phyloP scores from a whole-genome alignment of 2,888 invertebrate genomes.

The Thymelicus sylvestris region DNA sequence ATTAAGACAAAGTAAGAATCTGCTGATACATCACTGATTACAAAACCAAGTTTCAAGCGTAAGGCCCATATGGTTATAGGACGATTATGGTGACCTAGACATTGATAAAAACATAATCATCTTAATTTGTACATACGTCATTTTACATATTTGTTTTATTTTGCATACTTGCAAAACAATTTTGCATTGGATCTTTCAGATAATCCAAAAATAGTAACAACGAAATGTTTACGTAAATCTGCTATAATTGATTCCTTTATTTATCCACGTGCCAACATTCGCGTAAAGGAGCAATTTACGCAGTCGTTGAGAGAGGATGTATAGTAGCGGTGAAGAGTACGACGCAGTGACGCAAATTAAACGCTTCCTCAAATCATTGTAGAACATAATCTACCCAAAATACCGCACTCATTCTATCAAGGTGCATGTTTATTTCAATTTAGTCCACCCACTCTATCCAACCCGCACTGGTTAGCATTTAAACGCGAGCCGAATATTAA shows the following conservation, averaged over 20 bases:
- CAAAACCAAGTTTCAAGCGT: too few relatives aligned
- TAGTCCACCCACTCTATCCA: too few relatives aligned
- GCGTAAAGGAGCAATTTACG: conserved; percentile 45
- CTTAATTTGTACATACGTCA: too few relatives aligned
- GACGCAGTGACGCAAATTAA: conserved; percentile 53
- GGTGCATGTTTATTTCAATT: conserved; percentile 48
- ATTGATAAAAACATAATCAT: too few relatives aligned
- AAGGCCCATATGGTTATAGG: too few relatives aligned
- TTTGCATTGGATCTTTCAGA: background rate
- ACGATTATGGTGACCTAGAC: too few relatives aligned
- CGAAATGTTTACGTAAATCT: conserved; percentile 6
- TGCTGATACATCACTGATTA: too few relatives aligned
- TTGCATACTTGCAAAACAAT: too few relatives aligned
- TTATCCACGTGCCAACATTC: conserved; percentile 9
- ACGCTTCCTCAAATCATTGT: conserved; percentile 68
- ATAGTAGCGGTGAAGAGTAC: conserved; percentile 50
- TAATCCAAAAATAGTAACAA: background rate
- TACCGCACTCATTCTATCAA: conserved; percentile 66
- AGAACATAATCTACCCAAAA: conserved; percentile 58
- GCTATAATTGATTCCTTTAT: background rate
- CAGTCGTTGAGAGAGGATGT: conserved; percentile 53
- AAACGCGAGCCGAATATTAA: too few relatives aligned
- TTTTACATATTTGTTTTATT: too few relatives aligned
- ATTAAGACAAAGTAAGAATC: too few relatives aligned
- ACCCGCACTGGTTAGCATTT: too few relatives aligned